Evolutionary conservation across 1,140 invertebrate genomes (phyloP), one percentile per base, ranked within the genome.

Genomic region (Araneus ventricosus): DNA sequence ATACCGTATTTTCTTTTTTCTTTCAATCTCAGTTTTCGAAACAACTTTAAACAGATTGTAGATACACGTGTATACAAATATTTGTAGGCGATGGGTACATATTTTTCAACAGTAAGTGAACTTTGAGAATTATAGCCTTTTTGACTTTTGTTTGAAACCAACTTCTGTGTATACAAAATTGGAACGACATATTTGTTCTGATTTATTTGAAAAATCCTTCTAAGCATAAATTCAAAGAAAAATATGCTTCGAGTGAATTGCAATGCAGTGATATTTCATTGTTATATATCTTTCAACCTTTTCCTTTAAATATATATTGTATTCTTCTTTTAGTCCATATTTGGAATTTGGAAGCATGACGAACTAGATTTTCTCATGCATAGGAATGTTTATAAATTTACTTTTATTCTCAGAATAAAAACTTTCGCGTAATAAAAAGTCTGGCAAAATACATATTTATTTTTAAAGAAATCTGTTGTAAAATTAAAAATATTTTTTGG

Each of bases 1-100:
- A 88, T 57, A 41, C 20, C 10, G 30, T n/a, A 59, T 27, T 88
- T 88, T 88, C 34, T 41, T 39, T 88, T n/a, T 63, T 88, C n/a
- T 61, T 87, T 82, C 41, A 80, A 20, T 75, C 30, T 10, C 34
- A 75, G 30, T 37, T 75, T 75, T 75, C 2, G 24, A n/a, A 27
- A n/a, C 39, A 82, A 45, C 8, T 82, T 82, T 82, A 82, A 82
- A 82, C 20, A 45, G n/a, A 41, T 27, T 17, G 39, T 52, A 52
- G 5, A 30, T 22, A 82, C 80, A 30, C 39, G 80, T 24, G 41
- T n/a, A 14, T 39, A 82, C 41, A 45, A 45, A 82, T 82, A 52
- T 82, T 82, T 82, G 41, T n/a, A 82, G 10, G 41, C 24, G 14
- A 27, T 75, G 30, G 45, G 70, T 75, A 75, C 34, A 75, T 30